These are phyloP conservation scores for Sepiola atlantica DNA, from an alignment of 2,888 invertebrate genomes.

Conservation along the genomic window DNA sequence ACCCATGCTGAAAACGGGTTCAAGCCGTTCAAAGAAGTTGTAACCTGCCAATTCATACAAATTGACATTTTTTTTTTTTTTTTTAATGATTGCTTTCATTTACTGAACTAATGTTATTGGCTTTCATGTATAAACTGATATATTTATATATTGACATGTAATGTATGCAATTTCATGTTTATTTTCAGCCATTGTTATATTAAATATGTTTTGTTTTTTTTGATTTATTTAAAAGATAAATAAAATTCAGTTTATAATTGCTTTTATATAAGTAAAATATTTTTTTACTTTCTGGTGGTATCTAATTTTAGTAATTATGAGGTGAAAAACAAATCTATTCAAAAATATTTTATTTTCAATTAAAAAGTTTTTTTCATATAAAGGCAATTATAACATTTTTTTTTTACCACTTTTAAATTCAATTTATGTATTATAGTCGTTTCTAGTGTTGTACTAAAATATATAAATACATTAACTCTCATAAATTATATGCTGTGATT, in stretches of 20 bases:
- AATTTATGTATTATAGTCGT: neutral
- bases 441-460: too few species aligned
- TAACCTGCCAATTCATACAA: neutral
- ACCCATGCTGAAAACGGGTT: too few species aligned
- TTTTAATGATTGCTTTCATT: neutral
- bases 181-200: neutral
- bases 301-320: too few species aligned
- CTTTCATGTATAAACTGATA: neutral
- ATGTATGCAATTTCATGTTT: neutral
- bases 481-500: neutral
- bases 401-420: neutral
- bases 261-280: too few species aligned
- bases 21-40: too few species aligned
- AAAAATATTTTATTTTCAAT: too few species aligned
- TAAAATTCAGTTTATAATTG: too few species aligned
- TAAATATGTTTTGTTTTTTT: neutral
- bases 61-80: neutral
- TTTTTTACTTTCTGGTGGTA: too few species aligned
- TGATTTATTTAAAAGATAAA: too few species aligned
- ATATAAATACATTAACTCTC: neutral
- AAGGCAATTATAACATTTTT: neutral
- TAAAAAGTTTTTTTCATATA: too few species aligned
- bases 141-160: neutral
- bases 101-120: neutral
- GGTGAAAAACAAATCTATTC: neutral